Percentiles rank a stretch among this genome's conserved stretches.
Evolutionary conservation across 2,888 invertebrate genomes (phyloP).

Genomic region (Drosophila meridiana): DNA sequence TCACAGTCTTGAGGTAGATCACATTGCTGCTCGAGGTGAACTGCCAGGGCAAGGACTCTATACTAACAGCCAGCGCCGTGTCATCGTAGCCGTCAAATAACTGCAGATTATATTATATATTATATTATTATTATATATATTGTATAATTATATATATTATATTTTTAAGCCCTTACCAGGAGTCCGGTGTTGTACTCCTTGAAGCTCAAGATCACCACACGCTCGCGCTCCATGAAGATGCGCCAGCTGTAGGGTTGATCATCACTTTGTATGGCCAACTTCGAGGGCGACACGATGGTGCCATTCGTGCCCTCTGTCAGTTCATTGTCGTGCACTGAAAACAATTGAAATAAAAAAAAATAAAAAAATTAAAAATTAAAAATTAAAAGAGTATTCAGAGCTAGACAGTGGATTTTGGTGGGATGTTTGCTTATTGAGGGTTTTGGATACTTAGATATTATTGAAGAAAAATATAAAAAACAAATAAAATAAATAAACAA

Average conservation of each 20-base stretch:
- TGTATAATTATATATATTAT: not conserved
- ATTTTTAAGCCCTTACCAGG: conserved; percentile 56
- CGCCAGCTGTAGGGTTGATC: conserved; percentile 81
- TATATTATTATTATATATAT: not conserved
- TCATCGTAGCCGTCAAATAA: conserved; percentile 92
- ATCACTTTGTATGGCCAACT: conserved; percentile 49
- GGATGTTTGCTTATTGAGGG: no score
- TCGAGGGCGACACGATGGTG: conserved; percentile 79
- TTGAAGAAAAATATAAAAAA: no score
- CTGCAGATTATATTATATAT: conserved; percentile 82
- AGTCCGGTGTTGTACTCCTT: conserved; percentile 79
- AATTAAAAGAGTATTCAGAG: no score
- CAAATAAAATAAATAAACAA: no score
- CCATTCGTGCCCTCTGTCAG: conserved; percentile 70
- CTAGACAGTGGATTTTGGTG: no score
- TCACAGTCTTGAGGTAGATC: conserved; percentile 86
- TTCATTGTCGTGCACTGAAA: conserved; percentile 78
- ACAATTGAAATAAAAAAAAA: not conserved
- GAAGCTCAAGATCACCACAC: conserved; percentile 67
- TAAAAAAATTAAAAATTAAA: no score
- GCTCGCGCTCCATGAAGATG: conserved; percentile 63
- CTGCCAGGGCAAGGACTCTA: conserved; percentile 68
- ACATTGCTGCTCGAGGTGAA: conserved; percentile 89
- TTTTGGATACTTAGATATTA: no score
- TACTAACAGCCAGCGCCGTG: conserved; percentile 85